Evolutionary conservation across 2,113 vertebrate genomes (phyloP).

Genomic region (Daubentonia madagascariensis): DNA sequence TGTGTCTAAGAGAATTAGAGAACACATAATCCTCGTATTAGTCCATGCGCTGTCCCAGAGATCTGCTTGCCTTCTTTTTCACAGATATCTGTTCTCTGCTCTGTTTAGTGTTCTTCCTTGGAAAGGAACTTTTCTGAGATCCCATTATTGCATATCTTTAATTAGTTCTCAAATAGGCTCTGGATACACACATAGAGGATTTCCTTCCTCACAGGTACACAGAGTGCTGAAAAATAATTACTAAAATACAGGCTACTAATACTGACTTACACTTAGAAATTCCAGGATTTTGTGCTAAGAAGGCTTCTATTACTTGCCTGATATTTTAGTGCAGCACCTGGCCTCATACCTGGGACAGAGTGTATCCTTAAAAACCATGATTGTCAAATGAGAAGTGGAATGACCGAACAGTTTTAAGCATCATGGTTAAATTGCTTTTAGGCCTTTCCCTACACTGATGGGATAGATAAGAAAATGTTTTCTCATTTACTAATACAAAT

Average conservation of each 20-base stretch:
- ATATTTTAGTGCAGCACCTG: neutral
- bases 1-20: neutral
- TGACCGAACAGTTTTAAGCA: neutral
- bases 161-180: neutral
- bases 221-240: neutral
- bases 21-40: neutral
- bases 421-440: neutral
- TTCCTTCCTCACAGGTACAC: neutral
- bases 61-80: neutral
- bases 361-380: neutral
- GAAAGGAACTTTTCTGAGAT: neutral
- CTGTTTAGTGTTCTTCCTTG: neutral
- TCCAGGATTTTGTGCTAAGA: neutral
- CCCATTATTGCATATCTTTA: neutral
- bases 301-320: neutral
- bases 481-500: neutral
- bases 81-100: neutral
- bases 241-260: neutral
- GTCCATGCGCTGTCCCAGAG: neutral
- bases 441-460: neutral
- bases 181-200: neutral
- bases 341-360: neutral
- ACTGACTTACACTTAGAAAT: neutral
- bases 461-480: neutral
- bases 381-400: neutral